Evolutionary conservation across 2,113 vertebrate species (phyloP).

Genomic region (Silurus asotus): DNA sequence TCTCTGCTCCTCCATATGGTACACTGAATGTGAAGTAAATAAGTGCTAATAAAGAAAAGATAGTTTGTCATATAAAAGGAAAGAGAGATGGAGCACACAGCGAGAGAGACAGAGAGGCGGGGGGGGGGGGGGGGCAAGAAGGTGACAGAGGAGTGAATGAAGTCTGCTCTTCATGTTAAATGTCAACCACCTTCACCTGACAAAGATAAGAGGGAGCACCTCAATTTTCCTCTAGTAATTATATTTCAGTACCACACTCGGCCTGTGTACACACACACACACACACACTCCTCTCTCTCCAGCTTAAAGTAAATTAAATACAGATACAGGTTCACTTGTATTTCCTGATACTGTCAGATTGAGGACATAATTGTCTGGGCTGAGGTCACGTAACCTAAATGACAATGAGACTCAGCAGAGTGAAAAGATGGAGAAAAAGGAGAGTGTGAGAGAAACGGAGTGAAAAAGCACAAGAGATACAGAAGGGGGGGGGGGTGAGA

Average conservation of each 20-base stretch:
- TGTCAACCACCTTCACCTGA: conserved; percentile 65
- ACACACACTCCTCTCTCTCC: conserved; percentile 1
- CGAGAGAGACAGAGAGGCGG: not conserved
- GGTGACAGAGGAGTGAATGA: conserved; percentile 29
- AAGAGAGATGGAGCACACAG: not conserved
- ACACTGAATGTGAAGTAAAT: not conserved
- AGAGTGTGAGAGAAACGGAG: not conserved
- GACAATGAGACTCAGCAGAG: conserved; percentile 47
- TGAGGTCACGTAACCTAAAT: conserved; percentile 46
- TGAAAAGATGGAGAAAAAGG: conserved; percentile 5
- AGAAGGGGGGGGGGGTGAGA: not conserved
- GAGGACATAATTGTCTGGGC: conserved; percentile 50
- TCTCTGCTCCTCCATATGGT: not conserved
- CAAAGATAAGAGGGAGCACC: conserved; percentile 59
- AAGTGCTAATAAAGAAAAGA: conserved; percentile 21
- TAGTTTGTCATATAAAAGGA: not conserved
- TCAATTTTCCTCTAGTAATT: conserved; percentile 52
- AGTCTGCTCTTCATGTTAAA: conserved; percentile 58
- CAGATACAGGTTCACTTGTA: conserved; percentile 21
- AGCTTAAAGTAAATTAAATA: conserved; percentile 46
- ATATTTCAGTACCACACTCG: conserved; percentile 31
- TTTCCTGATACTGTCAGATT: conserved; percentile 52
- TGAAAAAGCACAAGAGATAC: conserved; percentile 4
- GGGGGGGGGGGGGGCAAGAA: not conserved
- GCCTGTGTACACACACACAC: conserved; percentile 30